Conservation (phyloP, 2,888 invertebrate genomes). For the Phrixothrix hirtus region DNA sequence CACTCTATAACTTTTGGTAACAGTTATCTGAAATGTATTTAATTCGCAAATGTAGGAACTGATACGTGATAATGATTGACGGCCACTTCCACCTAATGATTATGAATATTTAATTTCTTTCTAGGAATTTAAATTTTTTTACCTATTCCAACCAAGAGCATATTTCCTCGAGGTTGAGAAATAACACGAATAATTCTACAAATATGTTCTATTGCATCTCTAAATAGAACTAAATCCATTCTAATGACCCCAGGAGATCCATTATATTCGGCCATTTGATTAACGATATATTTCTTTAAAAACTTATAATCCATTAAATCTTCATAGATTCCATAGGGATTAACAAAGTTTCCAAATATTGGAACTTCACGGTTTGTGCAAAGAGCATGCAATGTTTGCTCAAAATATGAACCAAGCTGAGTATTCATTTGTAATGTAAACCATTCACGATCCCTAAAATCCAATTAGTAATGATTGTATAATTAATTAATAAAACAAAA, state of each 20-base stretch:
- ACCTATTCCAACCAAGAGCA: constrained; percentile 83
- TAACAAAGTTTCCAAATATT: constrained; percentile 80
- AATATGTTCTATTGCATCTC: constrained; percentile 85
- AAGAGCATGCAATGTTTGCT: constrained; percentile 76
- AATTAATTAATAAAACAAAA: too few relatives aligned
- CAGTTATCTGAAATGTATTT: constrained; percentile 75
- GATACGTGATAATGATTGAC: constrained; percentile 77
- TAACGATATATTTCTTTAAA: constrained; percentile 60
- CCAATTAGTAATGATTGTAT: too few relatives aligned
- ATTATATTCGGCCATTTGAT: constrained; percentile 77
- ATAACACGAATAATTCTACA: constrained; percentile 81
- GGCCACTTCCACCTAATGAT: constrained; percentile 74
- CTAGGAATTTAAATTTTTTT: neutral
- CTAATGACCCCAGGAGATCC: constrained; percentile 74
- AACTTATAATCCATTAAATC: constrained; percentile 69
- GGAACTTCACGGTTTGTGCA: constrained; percentile 73
- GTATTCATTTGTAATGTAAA: constrained; percentile 73
- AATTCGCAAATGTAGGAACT: constrained; percentile 81
- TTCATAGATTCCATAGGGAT: constrained; percentile 76
- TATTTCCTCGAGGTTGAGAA: constrained; percentile 81
- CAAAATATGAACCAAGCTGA: constrained; percentile 78
- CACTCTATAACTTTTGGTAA: constrained; percentile 76
- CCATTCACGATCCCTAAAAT: constrained; percentile 73
- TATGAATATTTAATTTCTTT: neutral
- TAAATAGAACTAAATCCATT: constrained; percentile 83